Evolutionary conservation across 2,113 vertebrate genomes (phyloP).

Genomic region (Rhombomys opimus): DNA sequence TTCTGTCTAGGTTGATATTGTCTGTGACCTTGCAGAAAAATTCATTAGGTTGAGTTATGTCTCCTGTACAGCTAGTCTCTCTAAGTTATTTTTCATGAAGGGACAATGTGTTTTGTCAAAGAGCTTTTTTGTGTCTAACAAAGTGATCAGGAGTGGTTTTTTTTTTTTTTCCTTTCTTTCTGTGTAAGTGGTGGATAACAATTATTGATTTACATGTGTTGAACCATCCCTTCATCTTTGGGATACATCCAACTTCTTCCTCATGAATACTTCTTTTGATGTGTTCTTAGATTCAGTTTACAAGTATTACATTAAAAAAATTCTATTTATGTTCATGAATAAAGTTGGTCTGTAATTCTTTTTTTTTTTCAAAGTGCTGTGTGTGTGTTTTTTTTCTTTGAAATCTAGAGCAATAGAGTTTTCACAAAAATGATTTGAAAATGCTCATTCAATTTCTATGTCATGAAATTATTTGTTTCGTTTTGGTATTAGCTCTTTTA

Average conservation of each 20-base stretch:
- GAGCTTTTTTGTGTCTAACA: not conserved
- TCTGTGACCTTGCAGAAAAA: not conserved
- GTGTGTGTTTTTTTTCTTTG: not conserved
- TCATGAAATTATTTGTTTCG: not conserved
- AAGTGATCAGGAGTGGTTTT: not conserved
- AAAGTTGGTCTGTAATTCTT: not conserved
- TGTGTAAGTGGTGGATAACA: not conserved
- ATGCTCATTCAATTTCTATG: not conserved
- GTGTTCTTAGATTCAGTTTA: not conserved
- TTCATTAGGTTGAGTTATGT: not conserved
- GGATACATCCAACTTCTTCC: not conserved
- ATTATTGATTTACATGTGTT: not conserved
- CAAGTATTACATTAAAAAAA: not conserved
- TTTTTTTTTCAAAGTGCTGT: not conserved
- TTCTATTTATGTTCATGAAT: not conserved
- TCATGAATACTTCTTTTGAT: not conserved
- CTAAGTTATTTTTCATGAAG: not conserved
- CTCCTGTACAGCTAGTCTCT: not conserved
- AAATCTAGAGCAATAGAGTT: not conserved
- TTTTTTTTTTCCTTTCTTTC: not conserved
- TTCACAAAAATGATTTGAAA: not conserved
- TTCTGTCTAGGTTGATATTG: not conserved
- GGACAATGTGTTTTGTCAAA: not conserved
- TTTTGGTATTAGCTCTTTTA: not conserved
- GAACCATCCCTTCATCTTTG: not conserved